Percentiles rank a stretch among this genome's conserved stretches.
phyloP scores from a whole-genome alignment of 2,113 vertebrate genomes.

The Tupaia chinensis region DNA sequence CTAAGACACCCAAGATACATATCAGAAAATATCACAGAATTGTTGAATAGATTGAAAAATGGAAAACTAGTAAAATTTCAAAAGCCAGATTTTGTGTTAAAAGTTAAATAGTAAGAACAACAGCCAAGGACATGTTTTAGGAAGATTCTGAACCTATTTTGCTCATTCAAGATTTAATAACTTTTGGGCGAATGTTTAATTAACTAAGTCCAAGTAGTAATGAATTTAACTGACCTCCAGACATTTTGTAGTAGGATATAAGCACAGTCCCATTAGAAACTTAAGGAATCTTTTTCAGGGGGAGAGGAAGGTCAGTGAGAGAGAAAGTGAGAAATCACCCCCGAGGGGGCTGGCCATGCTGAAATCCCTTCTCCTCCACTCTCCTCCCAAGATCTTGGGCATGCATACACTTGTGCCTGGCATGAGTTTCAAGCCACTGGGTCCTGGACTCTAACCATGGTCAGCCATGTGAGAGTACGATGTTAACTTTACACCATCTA shows the following conservation, averaged over 20 bases:
- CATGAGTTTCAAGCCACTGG: no score
- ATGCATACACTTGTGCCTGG: no score
- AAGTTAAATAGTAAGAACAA: not conserved
- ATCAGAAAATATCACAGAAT: not conserved
- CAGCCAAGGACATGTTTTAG: not conserved
- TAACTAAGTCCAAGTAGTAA: not conserved
- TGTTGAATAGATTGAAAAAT: not conserved
- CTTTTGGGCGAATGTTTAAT: not conserved
- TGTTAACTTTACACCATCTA: no score
- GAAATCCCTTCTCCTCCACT: no score
- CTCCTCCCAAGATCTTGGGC: no score
- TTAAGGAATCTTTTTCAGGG: not conserved
- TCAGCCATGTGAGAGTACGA: no score
- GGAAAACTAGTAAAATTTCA: not conserved
- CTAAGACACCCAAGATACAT: not conserved
- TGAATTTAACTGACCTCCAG: not conserved
- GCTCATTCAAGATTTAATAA: not conserved
- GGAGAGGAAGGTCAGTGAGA: no score
- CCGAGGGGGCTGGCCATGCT: no score
- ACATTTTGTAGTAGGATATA: not conserved
- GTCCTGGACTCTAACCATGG: no score
- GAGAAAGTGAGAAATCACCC: no score
- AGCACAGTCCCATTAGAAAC: not conserved
- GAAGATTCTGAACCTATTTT: not conserved
- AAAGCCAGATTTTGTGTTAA: not conserved